These are phyloP conservation scores for Protophormia terraenovae DNA, from an alignment of 2,888 invertebrate species.

Conservation along the genomic window DNA sequence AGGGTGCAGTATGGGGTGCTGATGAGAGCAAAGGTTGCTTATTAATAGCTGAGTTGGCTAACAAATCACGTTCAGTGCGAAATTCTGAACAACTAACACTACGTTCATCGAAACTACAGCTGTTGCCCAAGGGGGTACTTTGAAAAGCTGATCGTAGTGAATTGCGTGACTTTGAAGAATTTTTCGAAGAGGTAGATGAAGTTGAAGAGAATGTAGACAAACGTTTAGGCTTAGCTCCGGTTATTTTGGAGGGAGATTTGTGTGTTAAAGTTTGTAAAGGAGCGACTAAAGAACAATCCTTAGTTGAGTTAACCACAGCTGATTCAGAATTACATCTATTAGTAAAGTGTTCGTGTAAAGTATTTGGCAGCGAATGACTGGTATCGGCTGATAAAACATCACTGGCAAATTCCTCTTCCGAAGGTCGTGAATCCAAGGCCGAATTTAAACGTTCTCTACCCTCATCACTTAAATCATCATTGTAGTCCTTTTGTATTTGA, in stretches of 20 bases:
- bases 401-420: constrained; percentile 62
- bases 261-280: constrained; percentile 37
- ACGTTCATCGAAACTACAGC: constrained; percentile 76
- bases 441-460: constrained; percentile 62
- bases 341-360: constrained; percentile 70
- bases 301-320: constrained; percentile 55
- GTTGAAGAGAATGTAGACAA: constrained; percentile 75
- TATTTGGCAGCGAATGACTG: constrained; percentile 76
- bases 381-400: constrained; percentile 51
- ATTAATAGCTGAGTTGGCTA: constrained; percentile 48
- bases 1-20: constrained; percentile 68
- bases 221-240: constrained; percentile 80
- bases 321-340: constrained; percentile 63
- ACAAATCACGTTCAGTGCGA: constrained; percentile 70
- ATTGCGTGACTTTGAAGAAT: constrained; percentile 75
- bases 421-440: constrained; percentile 66
- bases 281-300: constrained; percentile 44
- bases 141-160: constrained; percentile 72
- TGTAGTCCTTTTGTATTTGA: constrained; percentile 74
- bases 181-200: constrained; percentile 74
- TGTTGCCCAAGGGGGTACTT: constrained; percentile 64
- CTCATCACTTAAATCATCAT: constrained; percentile 59
- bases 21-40: constrained; percentile 61
- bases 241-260: constrained; percentile 57
- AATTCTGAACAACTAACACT: constrained; percentile 77